phyloP scores from a whole-genome alignment of 2,888 invertebrate genomes.

The Cheilosia soror region DNA sequence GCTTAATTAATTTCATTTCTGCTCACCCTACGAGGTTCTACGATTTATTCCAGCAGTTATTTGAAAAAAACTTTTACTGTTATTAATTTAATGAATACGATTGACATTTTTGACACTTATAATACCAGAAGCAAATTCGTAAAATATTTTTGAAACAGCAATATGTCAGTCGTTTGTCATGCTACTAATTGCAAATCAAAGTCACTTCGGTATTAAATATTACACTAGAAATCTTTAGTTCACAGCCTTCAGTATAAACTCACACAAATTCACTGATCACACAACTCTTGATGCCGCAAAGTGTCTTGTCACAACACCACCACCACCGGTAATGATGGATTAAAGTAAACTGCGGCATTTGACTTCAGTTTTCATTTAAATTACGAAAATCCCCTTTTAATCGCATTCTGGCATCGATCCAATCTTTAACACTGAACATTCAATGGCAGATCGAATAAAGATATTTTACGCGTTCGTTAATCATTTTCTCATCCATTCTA shows the following conservation, averaged over 20 bases:
- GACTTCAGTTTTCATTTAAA: conserved; percentile 61
- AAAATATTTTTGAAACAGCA: too few species aligned
- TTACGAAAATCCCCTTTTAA: conserved; percentile 38
- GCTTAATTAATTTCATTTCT: too few species aligned
- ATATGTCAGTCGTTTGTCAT: too few species aligned
- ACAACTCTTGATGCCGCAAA: conserved; percentile 5
- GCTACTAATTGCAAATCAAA: too few species aligned
- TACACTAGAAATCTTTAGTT: not conserved
- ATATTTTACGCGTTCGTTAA: conserved; percentile 36
- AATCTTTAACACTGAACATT: conserved; percentile 41
- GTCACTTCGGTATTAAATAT: too few species aligned
- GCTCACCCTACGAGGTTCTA: not conserved
- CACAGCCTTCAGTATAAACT: not conserved
- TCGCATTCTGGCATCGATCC: conserved; percentile 54
- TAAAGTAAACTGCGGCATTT: conserved; percentile 57
- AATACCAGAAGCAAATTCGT: too few species aligned
- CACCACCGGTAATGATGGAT: conserved; percentile 63
- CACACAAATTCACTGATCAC: conserved; percentile 23
- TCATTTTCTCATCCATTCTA: conserved; percentile 61
- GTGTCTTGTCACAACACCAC: conserved; percentile 56
- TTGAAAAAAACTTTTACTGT: not conserved
- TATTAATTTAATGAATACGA: too few species aligned
- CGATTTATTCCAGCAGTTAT: not conserved
- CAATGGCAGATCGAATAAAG: conserved; percentile 48
- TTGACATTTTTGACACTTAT: too few species aligned